phyloP scores from a whole-genome alignment of 2,888 invertebrate species.

The Melinopterus prodromus region DNA sequence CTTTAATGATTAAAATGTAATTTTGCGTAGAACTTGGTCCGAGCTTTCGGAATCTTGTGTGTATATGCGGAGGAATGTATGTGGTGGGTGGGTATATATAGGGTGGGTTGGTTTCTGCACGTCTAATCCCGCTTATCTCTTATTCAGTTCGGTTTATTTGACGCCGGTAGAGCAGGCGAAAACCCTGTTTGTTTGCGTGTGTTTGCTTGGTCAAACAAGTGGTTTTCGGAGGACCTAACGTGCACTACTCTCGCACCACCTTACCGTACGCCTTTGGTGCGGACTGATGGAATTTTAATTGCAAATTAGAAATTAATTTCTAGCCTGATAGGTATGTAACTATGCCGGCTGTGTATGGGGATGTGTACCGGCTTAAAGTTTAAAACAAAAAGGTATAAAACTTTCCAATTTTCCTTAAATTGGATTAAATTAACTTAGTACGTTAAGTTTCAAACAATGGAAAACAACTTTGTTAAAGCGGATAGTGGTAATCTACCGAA shows the following conservation, averaged over 20 bases:
- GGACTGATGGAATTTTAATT: constrained; percentile 22
- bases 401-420: too few species aligned
- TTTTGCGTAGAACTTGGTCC: constrained; percentile 17
- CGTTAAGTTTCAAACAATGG: too few species aligned
- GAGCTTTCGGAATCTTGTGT: constrained; percentile 21
- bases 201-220: constrained; percentile 18
- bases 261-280: not conserved
- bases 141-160: constrained; percentile 22
- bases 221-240: not conserved
- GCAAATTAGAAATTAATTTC: constrained; percentile 22
- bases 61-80: not conserved
- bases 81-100: not conserved
- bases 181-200: constrained; percentile 21
- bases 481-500: too few species aligned
- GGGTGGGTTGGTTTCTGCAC: not conserved
- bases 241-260: constrained; percentile 7
- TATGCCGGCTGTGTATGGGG: not conserved
- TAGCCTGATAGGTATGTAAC: not conserved
- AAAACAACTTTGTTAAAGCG: too few species aligned
- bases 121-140: constrained; percentile 20
- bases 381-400: too few species aligned
- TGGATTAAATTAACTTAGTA: too few species aligned
- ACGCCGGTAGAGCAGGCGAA: constrained; percentile 16
- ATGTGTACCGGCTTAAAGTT: too few species aligned
- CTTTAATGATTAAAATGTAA: constrained; percentile 26